phyloP scores from a whole-genome alignment of 1,140 invertebrate genomes.

The Apocrypta bakeri region DNA sequence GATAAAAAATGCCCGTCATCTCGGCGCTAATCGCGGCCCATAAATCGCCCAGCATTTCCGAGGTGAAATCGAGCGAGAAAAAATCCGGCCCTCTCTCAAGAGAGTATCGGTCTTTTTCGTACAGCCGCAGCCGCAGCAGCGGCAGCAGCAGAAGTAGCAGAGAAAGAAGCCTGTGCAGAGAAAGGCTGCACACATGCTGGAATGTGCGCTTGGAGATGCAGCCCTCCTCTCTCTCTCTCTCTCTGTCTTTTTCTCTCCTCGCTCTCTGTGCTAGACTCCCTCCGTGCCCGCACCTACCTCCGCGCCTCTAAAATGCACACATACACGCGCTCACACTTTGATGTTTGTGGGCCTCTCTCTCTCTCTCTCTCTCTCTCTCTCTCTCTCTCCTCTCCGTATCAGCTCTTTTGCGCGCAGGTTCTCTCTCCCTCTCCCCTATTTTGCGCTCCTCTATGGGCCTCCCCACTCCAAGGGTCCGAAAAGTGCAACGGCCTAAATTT shows the following conservation, averaged over 20 bases:
- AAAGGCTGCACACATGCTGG: conserved; percentile 38
- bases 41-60: conserved; percentile 48
- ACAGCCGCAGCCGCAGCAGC: background rate
- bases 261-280: conserved; percentile 71
- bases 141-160: background rate
- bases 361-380: conserved; percentile 28
- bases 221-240: background rate
- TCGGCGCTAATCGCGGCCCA: conserved; percentile 36
- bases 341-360: background rate
- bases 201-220: conserved; percentile 50
- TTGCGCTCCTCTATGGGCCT: conserved; percentile 50
- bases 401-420: background rate
- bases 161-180: background rate
- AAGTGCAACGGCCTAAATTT: conserved; percentile 76
- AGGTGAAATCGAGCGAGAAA: conserved; percentile 53
- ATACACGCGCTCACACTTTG: too few relatives aligned
- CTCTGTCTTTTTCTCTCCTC: too few relatives aligned
- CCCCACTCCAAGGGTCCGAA: conserved; percentile 66
- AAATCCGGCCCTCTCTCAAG: conserved; percentile 31
- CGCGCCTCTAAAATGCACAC: background rate
- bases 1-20: conserved; percentile 34
- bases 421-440: background rate
- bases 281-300: conserved; percentile 39
- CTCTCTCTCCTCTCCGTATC: background rate
- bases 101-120: conserved; percentile 25